Conservation (phyloP, 2,113 vertebrate genomes). For the Talpa occidentalis region DNA sequence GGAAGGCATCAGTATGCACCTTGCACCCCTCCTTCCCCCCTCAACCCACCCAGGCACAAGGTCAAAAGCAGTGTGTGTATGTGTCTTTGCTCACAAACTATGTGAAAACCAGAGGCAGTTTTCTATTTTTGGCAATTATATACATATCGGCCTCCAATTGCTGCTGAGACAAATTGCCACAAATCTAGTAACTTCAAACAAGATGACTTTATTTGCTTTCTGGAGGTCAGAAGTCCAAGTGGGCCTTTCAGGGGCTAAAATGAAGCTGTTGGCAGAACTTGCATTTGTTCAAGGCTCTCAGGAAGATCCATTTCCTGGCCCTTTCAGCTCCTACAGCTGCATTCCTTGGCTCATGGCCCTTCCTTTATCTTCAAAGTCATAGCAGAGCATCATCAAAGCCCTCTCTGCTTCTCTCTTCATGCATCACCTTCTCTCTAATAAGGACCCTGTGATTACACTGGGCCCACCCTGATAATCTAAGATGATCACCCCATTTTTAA, state of each 20-base stretch:
- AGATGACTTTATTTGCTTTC: neutral
- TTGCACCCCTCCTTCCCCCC: neutral
- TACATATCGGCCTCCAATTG: neutral
- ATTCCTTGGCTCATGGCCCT: neutral
- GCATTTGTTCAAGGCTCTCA: neutral
- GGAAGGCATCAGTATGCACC: neutral
- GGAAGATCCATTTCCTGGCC: neutral
- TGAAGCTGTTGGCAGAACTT: neutral
- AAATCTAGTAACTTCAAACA: neutral
- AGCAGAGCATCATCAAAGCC: neutral
- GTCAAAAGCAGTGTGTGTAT: neutral
- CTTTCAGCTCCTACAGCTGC: slow-evolving; percentile 33
- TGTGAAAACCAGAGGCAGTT: neutral
- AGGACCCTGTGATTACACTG: neutral
- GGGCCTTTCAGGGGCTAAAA: neutral
- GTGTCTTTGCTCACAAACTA: neutral
- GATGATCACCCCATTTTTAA: slow-evolving; percentile 18
- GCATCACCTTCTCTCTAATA: neutral
- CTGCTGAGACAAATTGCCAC: neutral
- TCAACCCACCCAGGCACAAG: neutral
- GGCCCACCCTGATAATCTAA: neutral
- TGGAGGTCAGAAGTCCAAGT: neutral
- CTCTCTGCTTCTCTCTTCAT: neutral
- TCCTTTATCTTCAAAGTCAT: slow-evolving; percentile 27
- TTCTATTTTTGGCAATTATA: neutral